Percentiles rank a stretch among this genome's conserved stretches.
Conservation (phyloP, 1,140 invertebrate species). For the Tetramorium parvispinum region DNA sequence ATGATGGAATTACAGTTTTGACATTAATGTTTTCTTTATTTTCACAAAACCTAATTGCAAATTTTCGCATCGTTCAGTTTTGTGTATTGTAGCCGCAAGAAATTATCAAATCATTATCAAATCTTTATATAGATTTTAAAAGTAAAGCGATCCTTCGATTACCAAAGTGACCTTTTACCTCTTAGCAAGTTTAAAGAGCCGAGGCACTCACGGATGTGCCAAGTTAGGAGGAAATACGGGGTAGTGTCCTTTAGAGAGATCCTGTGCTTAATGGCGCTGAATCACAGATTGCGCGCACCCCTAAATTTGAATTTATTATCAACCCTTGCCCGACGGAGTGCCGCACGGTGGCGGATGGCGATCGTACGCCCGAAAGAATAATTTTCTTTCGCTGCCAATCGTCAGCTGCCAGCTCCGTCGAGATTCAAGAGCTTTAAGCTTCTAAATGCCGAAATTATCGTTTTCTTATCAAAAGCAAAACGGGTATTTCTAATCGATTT, state of each 20-base stretch:
- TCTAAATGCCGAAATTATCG: conserved; percentile 42
- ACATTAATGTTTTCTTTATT: neutral
- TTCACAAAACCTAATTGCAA: neutral
- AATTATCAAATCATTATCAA: neutral
- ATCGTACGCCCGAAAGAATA: conserved; percentile 76
- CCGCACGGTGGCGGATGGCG: conserved; percentile 70
- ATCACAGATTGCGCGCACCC: conserved; percentile 84
- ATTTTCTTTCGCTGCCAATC: conserved; percentile 68
- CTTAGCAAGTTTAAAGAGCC: conserved; percentile 67
- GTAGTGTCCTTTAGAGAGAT: conserved; percentile 77
- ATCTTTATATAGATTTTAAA: conserved; percentile 8
- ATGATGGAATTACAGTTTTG: neutral
- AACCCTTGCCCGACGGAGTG: conserved; percentile 81
- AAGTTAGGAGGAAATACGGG: conserved; percentile 77
- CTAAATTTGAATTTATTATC: conserved; percentile 84
- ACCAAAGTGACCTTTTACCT: conserved; percentile 68
- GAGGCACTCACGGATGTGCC: conserved; percentile 71
- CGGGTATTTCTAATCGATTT: conserved; percentile 5
- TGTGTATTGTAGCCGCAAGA: neutral
- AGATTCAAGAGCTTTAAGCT: conserved; percentile 2
- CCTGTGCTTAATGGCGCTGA: conserved; percentile 85
- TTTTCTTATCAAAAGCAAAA: conserved; percentile 39
- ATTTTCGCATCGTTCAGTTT: neutral
- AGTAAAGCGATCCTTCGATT: neutral
- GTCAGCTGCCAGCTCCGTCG: conserved; percentile 33